phyloP scores from a whole-genome alignment of 2,888 invertebrate species.

The Aspidiotus rigidus region DNA sequence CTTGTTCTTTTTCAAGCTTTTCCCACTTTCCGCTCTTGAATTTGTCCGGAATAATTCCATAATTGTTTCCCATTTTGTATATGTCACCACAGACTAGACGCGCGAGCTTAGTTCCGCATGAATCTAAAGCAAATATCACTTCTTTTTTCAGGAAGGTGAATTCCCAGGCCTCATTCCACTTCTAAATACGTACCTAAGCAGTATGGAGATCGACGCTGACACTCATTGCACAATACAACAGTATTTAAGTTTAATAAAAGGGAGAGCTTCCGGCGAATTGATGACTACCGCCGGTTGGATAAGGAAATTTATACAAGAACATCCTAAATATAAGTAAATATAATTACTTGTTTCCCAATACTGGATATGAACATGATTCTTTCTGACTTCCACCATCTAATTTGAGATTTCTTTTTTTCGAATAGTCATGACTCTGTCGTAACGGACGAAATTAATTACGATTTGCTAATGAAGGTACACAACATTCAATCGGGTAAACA shows the following conservation, averaged over 20 bases:
- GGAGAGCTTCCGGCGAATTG: conserved; percentile 77
- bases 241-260: conserved; percentile 85
- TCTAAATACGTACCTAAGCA: conserved; percentile 85
- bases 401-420: background rate
- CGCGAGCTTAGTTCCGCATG: too few relatives aligned
- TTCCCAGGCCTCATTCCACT: conserved; percentile 93
- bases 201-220: conserved; percentile 96
- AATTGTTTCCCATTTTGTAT: too few relatives aligned
- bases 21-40: background rate
- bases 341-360: too few relatives aligned
- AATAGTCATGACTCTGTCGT: conserved; percentile 78
- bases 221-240: conserved; percentile 95
- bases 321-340: conserved; percentile 78
- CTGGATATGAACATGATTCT: too few relatives aligned
- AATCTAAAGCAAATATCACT: too few relatives aligned
- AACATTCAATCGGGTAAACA: conserved; percentile 61
- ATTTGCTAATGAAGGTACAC: conserved; percentile 67
- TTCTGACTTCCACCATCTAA: background rate
- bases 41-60: too few relatives aligned
- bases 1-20: background rate
- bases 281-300: conserved; percentile 93
- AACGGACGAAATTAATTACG: conserved; percentile 79
- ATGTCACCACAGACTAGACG: too few relatives aligned
- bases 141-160: conserved; percentile 55
- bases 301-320: conserved; percentile 74